Conservation (phyloP, 2,797 vertebrate species). For the Heterohyrax brucei region DNA sequence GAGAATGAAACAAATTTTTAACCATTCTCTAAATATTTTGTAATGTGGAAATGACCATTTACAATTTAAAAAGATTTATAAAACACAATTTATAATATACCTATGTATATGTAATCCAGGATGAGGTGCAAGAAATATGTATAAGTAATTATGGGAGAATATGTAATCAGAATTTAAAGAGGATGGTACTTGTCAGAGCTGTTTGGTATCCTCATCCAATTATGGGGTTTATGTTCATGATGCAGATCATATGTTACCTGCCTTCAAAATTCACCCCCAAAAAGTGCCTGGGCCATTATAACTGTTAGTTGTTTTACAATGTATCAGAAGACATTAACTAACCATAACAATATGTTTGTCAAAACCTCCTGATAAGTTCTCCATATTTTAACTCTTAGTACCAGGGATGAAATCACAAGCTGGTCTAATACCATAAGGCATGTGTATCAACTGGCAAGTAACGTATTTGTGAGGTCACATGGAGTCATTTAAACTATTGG, state of each 20-base stretch:
- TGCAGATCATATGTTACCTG: background rate
- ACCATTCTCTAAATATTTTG: background rate
- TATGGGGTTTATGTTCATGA: background rate
- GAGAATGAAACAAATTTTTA: background rate
- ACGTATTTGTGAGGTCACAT: background rate
- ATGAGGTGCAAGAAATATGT: background rate
- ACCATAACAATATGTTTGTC: background rate
- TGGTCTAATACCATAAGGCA: background rate
- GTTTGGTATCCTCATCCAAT: background rate
- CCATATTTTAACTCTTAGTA: background rate
- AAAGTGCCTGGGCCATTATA: background rate
- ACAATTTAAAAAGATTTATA: constrained; percentile 6
- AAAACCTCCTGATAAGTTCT: constrained; percentile 9
- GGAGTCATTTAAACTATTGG: background rate
- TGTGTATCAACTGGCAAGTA: background rate
- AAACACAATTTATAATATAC: too few relatives aligned
- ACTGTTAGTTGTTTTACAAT: background rate
- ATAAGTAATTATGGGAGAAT: background rate
- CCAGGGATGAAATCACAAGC: background rate
- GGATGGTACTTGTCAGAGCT: background rate
- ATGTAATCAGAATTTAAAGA: constrained; percentile 30
- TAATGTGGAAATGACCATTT: background rate
- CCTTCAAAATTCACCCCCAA: constrained; percentile 35
- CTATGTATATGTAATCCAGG: background rate
- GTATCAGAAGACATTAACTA: background rate